Evolutionary conservation across 1,140 invertebrate species (phyloP).

Genomic region (Lordiphosa stackelbergi): DNA sequence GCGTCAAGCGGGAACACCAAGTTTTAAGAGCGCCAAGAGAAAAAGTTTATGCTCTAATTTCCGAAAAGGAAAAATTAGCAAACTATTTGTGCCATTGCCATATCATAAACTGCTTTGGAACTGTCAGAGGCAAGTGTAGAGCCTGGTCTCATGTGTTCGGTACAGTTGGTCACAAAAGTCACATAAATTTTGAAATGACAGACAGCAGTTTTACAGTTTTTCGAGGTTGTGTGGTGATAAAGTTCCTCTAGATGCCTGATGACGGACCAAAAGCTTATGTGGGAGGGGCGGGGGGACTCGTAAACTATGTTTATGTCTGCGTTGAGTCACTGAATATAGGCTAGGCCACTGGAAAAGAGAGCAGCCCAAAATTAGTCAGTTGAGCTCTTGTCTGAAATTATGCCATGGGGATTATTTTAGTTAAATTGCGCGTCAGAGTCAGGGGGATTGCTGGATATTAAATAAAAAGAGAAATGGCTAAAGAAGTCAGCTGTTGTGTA

Average conservation of each 20-base stretch:
- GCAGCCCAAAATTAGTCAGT: slow-evolving; percentile 34
- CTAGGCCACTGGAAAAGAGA: slow-evolving; percentile 5
- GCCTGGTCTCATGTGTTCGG: slow-evolving; percentile 15
- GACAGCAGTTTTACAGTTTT: slow-evolving; percentile 68
- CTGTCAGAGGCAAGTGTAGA: slow-evolving; percentile 38
- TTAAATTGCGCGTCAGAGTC: slow-evolving; percentile 38
- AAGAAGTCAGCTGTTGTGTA: no score
- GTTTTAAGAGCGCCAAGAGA: slow-evolving; percentile 54
- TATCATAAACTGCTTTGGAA: slow-evolving; percentile 59
- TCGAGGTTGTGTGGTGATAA: slow-evolving; percentile 65
- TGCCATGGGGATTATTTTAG: slow-evolving; percentile 46
- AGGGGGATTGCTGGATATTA: slow-evolving; percentile 5
- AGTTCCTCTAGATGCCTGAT: slow-evolving; percentile 50
- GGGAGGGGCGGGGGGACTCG: slow-evolving; percentile 15
- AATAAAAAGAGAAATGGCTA: background rate
- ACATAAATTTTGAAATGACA: slow-evolving; percentile 73
- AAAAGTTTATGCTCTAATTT: slow-evolving; percentile 73
- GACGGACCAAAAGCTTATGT: slow-evolving; percentile 26
- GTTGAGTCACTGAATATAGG: slow-evolving; percentile 13
- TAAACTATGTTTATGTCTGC: slow-evolving; percentile 49
- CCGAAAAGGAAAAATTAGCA: slow-evolving; percentile 74
- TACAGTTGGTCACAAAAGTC: slow-evolving; percentile 66
- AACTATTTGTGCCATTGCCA: slow-evolving; percentile 72
- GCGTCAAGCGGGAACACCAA: slow-evolving; percentile 21
- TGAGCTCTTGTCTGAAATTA: slow-evolving; percentile 40